Evolutionary conservation across 2,113 vertebrate species (phyloP), one percentile per base, ranked within the genome.

Genomic region (Nerophis lumbriciformis): DNA sequence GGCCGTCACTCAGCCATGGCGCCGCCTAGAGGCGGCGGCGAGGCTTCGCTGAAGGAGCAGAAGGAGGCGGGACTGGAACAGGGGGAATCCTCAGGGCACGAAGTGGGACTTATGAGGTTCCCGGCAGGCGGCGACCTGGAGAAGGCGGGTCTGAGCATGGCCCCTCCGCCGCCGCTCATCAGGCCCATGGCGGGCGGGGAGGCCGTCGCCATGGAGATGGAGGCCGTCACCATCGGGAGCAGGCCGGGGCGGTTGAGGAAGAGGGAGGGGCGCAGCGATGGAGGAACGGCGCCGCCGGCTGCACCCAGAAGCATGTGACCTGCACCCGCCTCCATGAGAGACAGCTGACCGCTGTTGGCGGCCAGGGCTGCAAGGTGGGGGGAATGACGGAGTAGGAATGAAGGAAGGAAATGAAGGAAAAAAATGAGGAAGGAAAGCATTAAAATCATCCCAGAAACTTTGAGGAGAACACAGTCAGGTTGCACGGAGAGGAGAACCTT

Each of bases 231-330:
- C 85, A 94, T 88, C 67, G 93, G 90, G 72, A 94, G 89, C 73
- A 95, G 90, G 59, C 91, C 88, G 1, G 92, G 91, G 3, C 88
- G 93, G 87, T 93, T 95, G 77, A 95, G 86, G 90, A 95, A 95
- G 75, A 94, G 90, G 19, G 92, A 90, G 0, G 87, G 76, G 53
- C 90, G 91, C 68, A 94, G 89, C 51, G 91, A 91, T 53, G 76
- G 14, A 8, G 81, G 75, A 36, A 82, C 59, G 15, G 59, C 50
- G 6, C 89, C 85, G 5, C 90, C 88, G 0, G 75, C 71, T 6
- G 91, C 90, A 14, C 91, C 88, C 71, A 94, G 88, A 59, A 94
- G 87, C 88, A 95, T 87, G 84, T 92, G 92, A 66, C 91, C 88
- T 0, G 73, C 63, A 16, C 88, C 88, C 63, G 86, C 81, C 21